Base-by-base conservation (phyloP, 2,888 invertebrate species). In the Himalopsyche kuldschensis region DNA sequence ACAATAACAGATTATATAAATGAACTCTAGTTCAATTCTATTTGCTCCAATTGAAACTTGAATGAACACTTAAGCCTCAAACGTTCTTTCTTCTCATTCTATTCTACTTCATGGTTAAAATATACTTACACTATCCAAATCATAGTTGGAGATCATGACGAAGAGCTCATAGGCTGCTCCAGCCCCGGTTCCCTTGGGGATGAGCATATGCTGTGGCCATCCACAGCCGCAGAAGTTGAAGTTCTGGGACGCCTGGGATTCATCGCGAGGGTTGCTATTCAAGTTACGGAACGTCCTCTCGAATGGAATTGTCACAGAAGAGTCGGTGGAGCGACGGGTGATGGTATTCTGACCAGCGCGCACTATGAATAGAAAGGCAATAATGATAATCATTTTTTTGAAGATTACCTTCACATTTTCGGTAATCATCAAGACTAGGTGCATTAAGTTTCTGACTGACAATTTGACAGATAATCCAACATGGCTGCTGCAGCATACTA, bases 201-300 rank as follows among this genome's bases (percentile, higher is more conserved):
- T 88, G 5, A 94, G 88, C 90, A 94, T 91, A 84, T 94, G 93
- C 80, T 93, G 92, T 0, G 94, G 94, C 93, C 94, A 94, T 82
- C 94, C 93, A 86, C 94, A 94, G 10, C 94, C 94, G 88, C 94
- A 94, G 90, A 92, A 93, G 88, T 93, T 93, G 88, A 92, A 92
- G 75, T 89, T 88, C 31, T 87, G 85, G 3, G 86, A 86, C 8
- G 83, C 85, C 1, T 87, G 88, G 5, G 88, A 87, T 1, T 89
- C 89, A 17, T 81, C 79, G 4, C 47, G 32, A 15, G 76, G 48
- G 46, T 63, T 41, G 6, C 35, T n/a, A 1, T 69, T 27, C 55
- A 92, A 88, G 75, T 89, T 90, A 3, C 93, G 90, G 91, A 93
- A 94, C 4, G 93, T 94, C 80, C 91, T 89, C 84, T 93, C 93